Base-by-base conservation (phyloP, 2,797 vertebrate genomes). In the Lepilemur septentrionalis region DNA sequence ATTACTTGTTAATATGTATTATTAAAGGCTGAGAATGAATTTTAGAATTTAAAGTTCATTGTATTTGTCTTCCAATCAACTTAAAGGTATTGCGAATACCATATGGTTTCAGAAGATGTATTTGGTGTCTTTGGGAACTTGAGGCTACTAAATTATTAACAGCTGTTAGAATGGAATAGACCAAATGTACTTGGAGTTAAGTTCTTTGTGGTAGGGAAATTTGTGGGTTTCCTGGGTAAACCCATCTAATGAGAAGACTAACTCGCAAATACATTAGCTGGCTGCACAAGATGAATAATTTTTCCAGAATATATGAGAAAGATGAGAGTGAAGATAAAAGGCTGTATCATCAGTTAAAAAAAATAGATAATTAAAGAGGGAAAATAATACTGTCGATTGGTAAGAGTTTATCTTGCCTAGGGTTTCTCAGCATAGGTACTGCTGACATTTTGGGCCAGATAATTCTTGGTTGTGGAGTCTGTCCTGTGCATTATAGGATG, bases 141-240 rank as follows among this genome's bases (percentile, higher is more conserved):
- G 61, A 73, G 32, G 69, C 43, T 88, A 38, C 76, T 96, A 70
- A 93, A 83, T 95, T 85, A 92, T 93, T 90, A 95, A 92, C 92
- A 94, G 83, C 93, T 90, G 38, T 75, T 76, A 93, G 35, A 57
- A 87, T 90, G 69, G 55, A 97, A 84, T 72, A 94, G 55, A 90
- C 55, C 48, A 69, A 89, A 87, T 73, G 65, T 89, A 70, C 93
- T 91, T 93, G 83, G 91, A 94, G 69, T 70, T 90, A 48, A 86
- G 23, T 81, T 89, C 83, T 97, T 95, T 90, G 76, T 78, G 81
- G 65, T 87, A 18, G 30, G 48, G 55, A 85, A 81, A 67, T 90
- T 87, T 95, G 75, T 94, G 83, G 83, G 65, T 96, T 97, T 95
- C 82, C 93, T 94, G 65, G 38, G 87, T 94, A 59, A 69, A 81